Conservation (phyloP, 1,140 invertebrate species). For the Drosophila funebris region DNA sequence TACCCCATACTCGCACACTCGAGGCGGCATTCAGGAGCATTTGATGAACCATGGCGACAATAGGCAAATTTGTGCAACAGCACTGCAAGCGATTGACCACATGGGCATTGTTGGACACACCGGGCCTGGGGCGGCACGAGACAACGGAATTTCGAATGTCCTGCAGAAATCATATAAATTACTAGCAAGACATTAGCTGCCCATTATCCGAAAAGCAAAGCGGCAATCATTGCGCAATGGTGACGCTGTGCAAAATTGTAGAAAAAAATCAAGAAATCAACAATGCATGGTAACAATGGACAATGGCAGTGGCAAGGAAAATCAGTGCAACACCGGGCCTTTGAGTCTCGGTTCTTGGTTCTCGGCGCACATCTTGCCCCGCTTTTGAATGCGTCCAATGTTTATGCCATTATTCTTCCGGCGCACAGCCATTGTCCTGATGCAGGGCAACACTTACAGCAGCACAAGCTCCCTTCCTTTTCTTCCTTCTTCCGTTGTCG, state of each 20-base stretch:
- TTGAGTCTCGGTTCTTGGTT: not conserved
- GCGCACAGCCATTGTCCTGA: conserved; percentile 64
- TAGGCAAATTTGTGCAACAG: conserved; percentile 79
- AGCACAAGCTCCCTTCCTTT: conserved; percentile 37
- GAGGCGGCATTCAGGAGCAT: conserved; percentile 19
- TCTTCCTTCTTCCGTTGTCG: conserved; percentile 72
- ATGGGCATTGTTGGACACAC: conserved; percentile 63
- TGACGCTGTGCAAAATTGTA: conserved; percentile 57
- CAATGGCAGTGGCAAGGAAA: conserved; percentile 42
- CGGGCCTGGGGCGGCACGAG: conserved; percentile 70
- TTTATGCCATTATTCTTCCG: conserved; percentile 81
- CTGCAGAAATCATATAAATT: conserved; percentile 72
- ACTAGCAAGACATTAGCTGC: conserved; percentile 60
- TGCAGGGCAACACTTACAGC: conserved; percentile 42
- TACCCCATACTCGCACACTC: not conserved
- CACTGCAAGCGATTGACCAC: conserved; percentile 66
- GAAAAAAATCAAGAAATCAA: conserved; percentile 77
- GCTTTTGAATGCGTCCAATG: conserved; percentile 51
- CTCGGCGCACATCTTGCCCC: conserved; percentile 62
- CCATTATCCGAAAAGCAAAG: conserved; percentile 13
- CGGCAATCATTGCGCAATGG: conserved; percentile 74
- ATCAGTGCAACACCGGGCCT: conserved; percentile 71
- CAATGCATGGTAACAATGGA: conserved; percentile 61
- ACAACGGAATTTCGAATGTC: conserved; percentile 23
- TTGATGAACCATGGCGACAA: conserved; percentile 42